Evolutionary conservation across 2,797 vertebrate genomes (phyloP).

Genomic region (Paedocypris micromegethes): DNA sequence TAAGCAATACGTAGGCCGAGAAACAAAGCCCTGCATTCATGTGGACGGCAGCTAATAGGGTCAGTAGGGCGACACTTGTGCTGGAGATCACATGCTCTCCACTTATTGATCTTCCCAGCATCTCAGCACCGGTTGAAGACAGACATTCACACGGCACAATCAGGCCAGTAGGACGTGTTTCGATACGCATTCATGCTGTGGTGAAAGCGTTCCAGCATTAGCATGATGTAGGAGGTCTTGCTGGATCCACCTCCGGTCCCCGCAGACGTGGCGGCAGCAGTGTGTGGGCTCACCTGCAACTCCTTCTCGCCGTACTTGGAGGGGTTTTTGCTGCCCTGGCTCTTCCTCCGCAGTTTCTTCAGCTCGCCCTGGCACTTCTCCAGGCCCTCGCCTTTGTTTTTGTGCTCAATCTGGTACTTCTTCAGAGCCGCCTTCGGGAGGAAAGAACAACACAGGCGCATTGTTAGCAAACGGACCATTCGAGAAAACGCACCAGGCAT

Average conservation of each 20-base stretch:
- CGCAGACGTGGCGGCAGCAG: background rate
- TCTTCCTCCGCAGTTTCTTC: slow-evolving; percentile 96
- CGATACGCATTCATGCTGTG: slow-evolving; percentile 16
- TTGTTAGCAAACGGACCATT: background rate
- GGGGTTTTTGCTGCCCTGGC: slow-evolving; percentile 96
- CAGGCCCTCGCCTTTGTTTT: slow-evolving; percentile 87
- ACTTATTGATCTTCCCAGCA: slow-evolving; percentile 39
- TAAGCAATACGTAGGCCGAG: no score
- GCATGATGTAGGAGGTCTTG: slow-evolving; percentile 29
- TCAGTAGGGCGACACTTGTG: background rate
- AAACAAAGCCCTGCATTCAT: no score
- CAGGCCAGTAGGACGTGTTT: slow-evolving; percentile 40
- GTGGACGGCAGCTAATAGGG: no score
- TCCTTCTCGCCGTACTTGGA: slow-evolving; percentile 97
- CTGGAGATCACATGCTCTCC: slow-evolving; percentile 10
- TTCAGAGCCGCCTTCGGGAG: slow-evolving; percentile 85
- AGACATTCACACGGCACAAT: slow-evolving; percentile 37
- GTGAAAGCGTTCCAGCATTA: slow-evolving; percentile 30
- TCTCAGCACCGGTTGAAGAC: slow-evolving; percentile 27
- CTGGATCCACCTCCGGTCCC: slow-evolving; percentile 25
- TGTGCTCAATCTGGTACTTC: slow-evolving; percentile 94
- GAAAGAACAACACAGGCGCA: slow-evolving; percentile 19
- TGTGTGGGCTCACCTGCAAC: slow-evolving; percentile 79
- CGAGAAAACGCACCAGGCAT: slow-evolving; percentile 3
- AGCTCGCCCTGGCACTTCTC: slow-evolving; percentile 95